phyloP scores from a whole-genome alignment of 2,113 vertebrate species.

The Isurus oxyrinchus region DNA sequence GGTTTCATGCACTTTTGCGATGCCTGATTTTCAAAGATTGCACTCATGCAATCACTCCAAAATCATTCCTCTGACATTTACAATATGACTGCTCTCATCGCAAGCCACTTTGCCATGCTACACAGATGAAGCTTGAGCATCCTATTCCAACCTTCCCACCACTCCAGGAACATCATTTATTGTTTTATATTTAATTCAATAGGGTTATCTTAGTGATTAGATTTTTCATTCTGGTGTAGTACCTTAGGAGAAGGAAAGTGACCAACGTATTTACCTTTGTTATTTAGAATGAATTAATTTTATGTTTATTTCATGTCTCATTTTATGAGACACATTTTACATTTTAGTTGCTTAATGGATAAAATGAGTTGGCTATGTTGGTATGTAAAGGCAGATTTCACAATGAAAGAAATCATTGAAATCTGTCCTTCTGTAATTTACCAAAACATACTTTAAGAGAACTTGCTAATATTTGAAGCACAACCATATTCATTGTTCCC shows the following conservation, averaged over 20 bases:
- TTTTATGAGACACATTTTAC: neutral
- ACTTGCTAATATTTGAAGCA: neutral
- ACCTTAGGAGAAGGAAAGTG: neutral
- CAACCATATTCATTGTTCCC: neutral
- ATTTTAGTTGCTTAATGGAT: neutral
- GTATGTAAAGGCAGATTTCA: neutral
- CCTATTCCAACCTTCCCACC: neutral
- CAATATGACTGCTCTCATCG: neutral
- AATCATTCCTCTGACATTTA: conserved; percentile 33
- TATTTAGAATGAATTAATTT: neutral
- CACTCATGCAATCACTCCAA: conserved; percentile 2
- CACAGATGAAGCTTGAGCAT: neutral
- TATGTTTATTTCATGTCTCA: neutral
- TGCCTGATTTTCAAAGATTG: conserved; percentile 2
- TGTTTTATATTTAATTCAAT: conserved; percentile 9
- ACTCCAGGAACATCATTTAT: neutral
- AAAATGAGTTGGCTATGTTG: neutral
- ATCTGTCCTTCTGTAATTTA: neutral
- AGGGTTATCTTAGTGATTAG: neutral
- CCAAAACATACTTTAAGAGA: neutral
- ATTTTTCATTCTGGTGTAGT: conserved; percentile 1
- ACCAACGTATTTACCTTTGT: neutral
- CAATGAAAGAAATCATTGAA: neutral
- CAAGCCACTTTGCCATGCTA: neutral
- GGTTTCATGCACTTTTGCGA: neutral